Conservation (phyloP, 2,888 invertebrate species). For the Lasiommata megera region DNA sequence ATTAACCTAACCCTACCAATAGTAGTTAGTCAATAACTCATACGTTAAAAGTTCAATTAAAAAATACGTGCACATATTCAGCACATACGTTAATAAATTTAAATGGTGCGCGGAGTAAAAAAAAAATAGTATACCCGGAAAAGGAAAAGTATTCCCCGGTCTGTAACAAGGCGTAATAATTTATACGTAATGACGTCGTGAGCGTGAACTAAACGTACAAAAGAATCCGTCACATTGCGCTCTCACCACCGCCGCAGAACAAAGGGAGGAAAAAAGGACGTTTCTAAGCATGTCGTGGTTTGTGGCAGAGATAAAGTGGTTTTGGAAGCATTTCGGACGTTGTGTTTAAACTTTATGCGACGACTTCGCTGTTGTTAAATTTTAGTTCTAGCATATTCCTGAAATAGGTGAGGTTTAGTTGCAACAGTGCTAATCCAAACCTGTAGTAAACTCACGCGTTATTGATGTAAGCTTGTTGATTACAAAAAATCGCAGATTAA, state of each 20-base stretch:
- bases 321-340: background rate
- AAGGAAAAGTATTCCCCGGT: slow-evolving; percentile 4
- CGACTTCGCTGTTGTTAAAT: too few relatives aligned
- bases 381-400: too few relatives aligned
- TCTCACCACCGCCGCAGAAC: slow-evolving; percentile 16
- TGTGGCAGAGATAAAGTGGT: slow-evolving; percentile 28
- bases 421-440: too few relatives aligned
- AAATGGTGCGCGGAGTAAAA: background rate
- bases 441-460: too few relatives aligned
- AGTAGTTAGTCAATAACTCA: too few relatives aligned
- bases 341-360: background rate
- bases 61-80: too few relatives aligned
- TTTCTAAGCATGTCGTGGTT: slow-evolving; percentile 19
- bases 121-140: background rate
- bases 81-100: background rate
- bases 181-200: slow-evolving; percentile 13
- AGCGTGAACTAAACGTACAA: slow-evolving; percentile 6
- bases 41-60: too few relatives aligned
- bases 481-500: too few relatives aligned
- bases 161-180: slow-evolving; percentile 12
- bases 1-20: too few relatives aligned
- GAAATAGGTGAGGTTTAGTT: too few relatives aligned
- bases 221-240: slow-evolving; percentile 22
- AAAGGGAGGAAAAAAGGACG: slow-evolving; percentile 23
- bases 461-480: too few relatives aligned